Conservation (phyloP, 2,797 vertebrate species). For the Cyclopterus lumpus region DNA sequence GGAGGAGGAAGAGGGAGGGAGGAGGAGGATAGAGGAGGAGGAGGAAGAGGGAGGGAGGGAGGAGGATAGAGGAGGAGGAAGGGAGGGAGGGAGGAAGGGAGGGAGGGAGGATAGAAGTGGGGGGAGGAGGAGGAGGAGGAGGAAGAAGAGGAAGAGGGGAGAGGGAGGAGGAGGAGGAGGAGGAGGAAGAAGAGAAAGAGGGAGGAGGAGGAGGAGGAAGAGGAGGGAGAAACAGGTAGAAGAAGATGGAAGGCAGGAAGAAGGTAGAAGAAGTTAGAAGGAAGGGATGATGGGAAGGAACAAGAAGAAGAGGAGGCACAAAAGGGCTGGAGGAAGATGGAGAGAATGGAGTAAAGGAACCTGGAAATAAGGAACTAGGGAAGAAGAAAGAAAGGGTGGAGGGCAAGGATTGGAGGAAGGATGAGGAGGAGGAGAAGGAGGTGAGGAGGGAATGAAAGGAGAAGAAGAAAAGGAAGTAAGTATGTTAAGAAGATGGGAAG, state of each 20-base stretch:
- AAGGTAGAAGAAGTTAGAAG: too few relatives aligned
- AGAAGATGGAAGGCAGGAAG: fast-evolving
- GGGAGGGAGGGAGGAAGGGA: not conserved
- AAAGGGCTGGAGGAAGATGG: too few relatives aligned
- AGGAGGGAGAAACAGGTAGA: too few relatives aligned
- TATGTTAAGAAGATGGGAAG: not conserved
- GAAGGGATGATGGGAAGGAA: not conserved
- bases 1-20: not conserved
- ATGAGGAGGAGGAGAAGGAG: not conserved
- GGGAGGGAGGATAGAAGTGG: too few relatives aligned
- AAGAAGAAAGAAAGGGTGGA: too few relatives aligned
- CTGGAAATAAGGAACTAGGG: too few relatives aligned
- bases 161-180: too few relatives aligned
- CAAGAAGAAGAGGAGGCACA: too few relatives aligned
- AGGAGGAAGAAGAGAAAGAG: too few relatives aligned
- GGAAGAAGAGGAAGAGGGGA: too few relatives aligned
- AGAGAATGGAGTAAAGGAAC: fast-evolving
- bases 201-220: too few relatives aligned
- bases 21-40: too few relatives aligned
- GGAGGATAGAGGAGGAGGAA: fast-evolving
- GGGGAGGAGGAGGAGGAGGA: not conserved
- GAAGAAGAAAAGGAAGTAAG: not conserved
- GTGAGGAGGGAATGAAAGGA: not conserved
- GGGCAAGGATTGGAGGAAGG: not conserved
- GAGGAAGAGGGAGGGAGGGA: not conserved